Conservation (phyloP, 1,140 invertebrate species). For the Archegozetes longisetosus region DNA sequence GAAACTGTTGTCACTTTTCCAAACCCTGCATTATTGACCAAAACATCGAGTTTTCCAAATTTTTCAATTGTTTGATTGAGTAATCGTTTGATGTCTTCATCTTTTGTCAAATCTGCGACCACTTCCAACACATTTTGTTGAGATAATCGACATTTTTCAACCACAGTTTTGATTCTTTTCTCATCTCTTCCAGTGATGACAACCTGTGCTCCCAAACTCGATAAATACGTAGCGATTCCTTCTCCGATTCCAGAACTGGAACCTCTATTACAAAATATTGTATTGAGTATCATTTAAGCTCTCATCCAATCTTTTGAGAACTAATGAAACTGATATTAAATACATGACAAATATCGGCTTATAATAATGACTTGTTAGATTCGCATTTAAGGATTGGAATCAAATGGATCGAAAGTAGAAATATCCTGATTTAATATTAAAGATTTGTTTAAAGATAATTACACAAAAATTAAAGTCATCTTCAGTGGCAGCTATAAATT, state of each 20-base stretch:
- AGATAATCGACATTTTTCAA: constrained; percentile 42
- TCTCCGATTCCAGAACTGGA: constrained; percentile 71
- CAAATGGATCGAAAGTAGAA: no score
- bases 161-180: constrained; percentile 42
- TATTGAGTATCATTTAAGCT: no score
- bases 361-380: no score
- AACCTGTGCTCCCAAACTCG: constrained; percentile 49
- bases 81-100: constrained; percentile 55
- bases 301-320: no score
- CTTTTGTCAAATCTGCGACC: constrained; percentile 68
- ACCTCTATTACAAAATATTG: no score
- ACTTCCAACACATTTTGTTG: constrained; percentile 25
- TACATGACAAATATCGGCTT: no score
- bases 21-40: constrained; percentile 41
- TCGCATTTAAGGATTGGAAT: no score
- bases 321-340: no score
- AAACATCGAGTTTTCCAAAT: constrained; percentile 77
- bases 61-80: constrained; percentile 54
- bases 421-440: no score
- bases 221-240: constrained; percentile 54
- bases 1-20: background rate
- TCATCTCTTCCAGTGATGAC: constrained; percentile 54
- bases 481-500: no score
- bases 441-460: no score
- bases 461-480: no score